phyloP scores from a whole-genome alignment of 2,113 vertebrate genomes.

The Bujurquina vittata region DNA sequence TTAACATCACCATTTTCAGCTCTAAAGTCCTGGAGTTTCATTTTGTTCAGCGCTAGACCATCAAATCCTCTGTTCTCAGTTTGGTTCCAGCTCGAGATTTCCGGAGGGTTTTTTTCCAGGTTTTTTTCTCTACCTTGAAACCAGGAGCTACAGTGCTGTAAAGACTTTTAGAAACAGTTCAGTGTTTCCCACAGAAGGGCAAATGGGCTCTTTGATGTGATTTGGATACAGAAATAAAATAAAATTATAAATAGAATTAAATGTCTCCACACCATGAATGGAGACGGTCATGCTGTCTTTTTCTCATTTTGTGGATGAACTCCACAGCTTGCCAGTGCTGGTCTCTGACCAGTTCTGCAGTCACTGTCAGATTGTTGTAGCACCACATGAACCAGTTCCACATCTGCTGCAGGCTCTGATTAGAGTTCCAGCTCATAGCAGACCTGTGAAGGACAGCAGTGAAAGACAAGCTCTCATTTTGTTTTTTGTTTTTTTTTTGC shows the following conservation, averaged over 20 bases:
- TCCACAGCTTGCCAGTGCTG: not conserved
- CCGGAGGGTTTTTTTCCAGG: too few species aligned
- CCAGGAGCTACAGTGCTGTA: not conserved
- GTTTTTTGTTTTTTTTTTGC: too few species aligned
- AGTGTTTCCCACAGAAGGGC: not conserved
- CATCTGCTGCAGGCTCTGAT: not conserved
- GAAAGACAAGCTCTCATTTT: too few species aligned
- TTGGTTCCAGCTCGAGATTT: too few species aligned
- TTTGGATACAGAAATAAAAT: too few species aligned
- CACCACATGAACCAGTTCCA: not conserved
- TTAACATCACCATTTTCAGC: not conserved
- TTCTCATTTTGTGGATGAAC: not conserved
- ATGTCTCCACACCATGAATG: not conserved
- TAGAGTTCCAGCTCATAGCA: not conserved
- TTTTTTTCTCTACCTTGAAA: not conserved
- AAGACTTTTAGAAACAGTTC: not conserved
- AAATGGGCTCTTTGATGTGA: too few species aligned
- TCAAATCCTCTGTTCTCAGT: not conserved
- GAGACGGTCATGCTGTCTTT: not conserved
- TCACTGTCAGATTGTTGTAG: not conserved
- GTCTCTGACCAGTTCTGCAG: not conserved
- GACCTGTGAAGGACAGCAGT: not conserved
- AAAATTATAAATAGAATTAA: too few species aligned
- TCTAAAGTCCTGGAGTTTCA: not conserved
- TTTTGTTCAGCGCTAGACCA: not conserved